These are phyloP conservation scores for Mionectes olivaceus DNA, from an alignment of 2,797 vertebrate species.

Conservation along the genomic window DNA sequence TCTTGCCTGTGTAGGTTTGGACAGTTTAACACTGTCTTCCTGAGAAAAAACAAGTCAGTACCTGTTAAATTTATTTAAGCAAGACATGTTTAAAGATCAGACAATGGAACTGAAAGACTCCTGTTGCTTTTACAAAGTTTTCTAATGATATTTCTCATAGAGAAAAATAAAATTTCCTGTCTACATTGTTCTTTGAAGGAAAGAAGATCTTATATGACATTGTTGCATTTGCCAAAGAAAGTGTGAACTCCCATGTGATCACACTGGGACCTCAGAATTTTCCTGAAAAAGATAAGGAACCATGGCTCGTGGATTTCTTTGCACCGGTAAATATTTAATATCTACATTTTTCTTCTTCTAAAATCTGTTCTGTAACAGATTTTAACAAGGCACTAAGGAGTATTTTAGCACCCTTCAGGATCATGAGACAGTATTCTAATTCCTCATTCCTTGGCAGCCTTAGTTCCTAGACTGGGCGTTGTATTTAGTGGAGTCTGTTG, in stretches of 20 bases:
- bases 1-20: background rate
- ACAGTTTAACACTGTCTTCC: background rate
- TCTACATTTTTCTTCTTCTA: background rate
- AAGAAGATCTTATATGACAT: slow-evolving; percentile 93
- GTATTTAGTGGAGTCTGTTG: background rate
- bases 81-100: background rate
- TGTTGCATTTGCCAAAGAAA: slow-evolving; percentile 94
- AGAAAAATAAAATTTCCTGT: slow-evolving; percentile 5
- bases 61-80: background rate
- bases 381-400: background rate
- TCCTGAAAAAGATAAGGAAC: slow-evolving; percentile 90
- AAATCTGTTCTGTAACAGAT: background rate
- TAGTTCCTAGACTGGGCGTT: background rate
- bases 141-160: background rate
- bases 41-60: background rate
- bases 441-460: background rate
- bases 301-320: slow-evolving; percentile 98
- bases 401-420: background rate
- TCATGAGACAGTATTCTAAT: background rate
- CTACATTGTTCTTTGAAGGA: slow-evolving; percentile 77
- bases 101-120: background rate
- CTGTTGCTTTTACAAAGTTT: background rate
- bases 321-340: slow-evolving; percentile 86
- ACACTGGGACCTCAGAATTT: slow-evolving; percentile 95
- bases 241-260: slow-evolving; percentile 91